Base-by-base conservation (phyloP, 2,888 invertebrate genomes). In the Adelphocoris suturalis region DNA sequence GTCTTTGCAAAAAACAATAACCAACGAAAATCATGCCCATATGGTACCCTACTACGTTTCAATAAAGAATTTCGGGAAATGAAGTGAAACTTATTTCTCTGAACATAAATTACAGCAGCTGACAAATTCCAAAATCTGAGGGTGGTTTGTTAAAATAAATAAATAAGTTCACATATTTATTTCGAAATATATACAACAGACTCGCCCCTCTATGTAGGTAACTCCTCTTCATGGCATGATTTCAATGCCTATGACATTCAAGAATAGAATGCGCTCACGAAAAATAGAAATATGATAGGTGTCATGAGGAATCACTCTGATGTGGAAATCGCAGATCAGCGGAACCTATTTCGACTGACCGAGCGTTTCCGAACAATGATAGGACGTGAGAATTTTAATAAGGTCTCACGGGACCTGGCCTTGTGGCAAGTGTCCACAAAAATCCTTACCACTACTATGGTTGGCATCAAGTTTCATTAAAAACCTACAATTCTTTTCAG, bases 311-410 rank as follows among this genome's bases (percentile, higher is more conserved):
- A 61, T 19, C 61, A n/a, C 61, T 19, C 19, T 0, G 61, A 61
- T n/a, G 52, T 52, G 52, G 52, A 52, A 52, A 61, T 61, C 2
- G 19, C 61, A 9, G n/a, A 61, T 61, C 61, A 61, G 61, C 61
- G 61, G 61, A 61, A 61, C 14, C 61, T 61, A 61, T 61, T 76
- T 46, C 13, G 19, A 81, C 81, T 81, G 81, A 81, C 81, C 48
- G 19, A 81, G 81, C 81, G 19, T 81, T 81, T 81, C 47, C n/a
- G 23, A 27, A 81, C 81, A 81, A 81, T 81, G 81, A 81, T 81
- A 47, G 47, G 81, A 81, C 81, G 81, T 81, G 81, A 81, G 81
- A 81, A 81, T 81, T 81, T 81, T 48, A n/a, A 1, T 23, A 14
- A 16, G 81, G 81, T 81, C 81, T 47, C 81, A 81, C 81, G 81